phyloP scores from a whole-genome alignment of 2,888 invertebrate species.

The Amiota mariae region DNA sequence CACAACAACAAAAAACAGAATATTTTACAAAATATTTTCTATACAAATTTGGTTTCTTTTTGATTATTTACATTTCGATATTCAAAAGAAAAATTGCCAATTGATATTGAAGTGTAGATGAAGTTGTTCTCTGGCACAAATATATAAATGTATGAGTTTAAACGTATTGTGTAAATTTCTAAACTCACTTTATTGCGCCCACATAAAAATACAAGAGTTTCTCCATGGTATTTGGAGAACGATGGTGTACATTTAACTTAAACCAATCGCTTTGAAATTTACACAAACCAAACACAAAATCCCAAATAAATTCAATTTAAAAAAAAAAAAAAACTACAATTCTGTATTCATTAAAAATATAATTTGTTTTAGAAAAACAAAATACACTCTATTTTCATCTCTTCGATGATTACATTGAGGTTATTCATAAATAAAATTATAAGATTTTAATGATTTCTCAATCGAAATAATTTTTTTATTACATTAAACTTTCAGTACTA shows the following conservation, averaged over 20 bases:
- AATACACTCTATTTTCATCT: too few species aligned
- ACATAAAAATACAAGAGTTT: not conserved
- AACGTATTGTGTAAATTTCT: slow-evolving; percentile 44
- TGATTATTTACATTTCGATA: not conserved
- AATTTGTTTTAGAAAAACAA: not conserved
- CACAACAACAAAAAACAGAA: not conserved
- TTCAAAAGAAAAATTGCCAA: slow-evolving; percentile 55
- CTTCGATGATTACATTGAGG: too few species aligned
- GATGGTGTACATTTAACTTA: too few species aligned
- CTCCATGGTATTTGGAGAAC: slow-evolving; percentile 31
- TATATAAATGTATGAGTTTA: not conserved
- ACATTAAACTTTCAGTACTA: too few species aligned
- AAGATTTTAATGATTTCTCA: too few species aligned
- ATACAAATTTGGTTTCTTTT: too few species aligned
- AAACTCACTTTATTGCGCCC: slow-evolving; percentile 53
- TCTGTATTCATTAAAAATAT: not conserved
- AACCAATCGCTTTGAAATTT: slow-evolving; percentile 47
- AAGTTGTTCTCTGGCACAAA: slow-evolving; percentile 20
- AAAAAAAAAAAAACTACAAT: not conserved
- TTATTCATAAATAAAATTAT: too few species aligned
- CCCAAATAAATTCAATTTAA: slow-evolving; percentile 30
- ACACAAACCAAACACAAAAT: slow-evolving; percentile 45
- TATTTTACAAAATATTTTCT: too few species aligned
- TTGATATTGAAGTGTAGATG: slow-evolving; percentile 62
- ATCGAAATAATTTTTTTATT: too few species aligned